A percentile compares a stretch with the other conserved stretches of the same genome.
These are phyloP conservation scores for Dascyllus trimaculatus DNA, from an alignment of 2,113 vertebrate species.

Conservation along the genomic window DNA sequence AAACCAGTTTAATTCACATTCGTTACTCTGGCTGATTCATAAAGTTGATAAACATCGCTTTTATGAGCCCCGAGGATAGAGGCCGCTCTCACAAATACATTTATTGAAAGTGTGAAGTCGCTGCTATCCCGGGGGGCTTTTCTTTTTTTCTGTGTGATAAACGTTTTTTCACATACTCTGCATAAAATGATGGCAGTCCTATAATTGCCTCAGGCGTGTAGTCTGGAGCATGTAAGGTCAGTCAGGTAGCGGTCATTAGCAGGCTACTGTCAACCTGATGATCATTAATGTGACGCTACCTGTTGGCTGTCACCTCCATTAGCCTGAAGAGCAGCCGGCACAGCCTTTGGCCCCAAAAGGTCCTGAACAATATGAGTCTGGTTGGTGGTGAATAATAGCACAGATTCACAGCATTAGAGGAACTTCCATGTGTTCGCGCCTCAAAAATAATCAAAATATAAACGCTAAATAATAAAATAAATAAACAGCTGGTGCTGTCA, in stretches of 20 bases:
- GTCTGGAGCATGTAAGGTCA: constrained; percentile 42
- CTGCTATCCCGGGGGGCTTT: not conserved
- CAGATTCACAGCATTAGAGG: not conserved
- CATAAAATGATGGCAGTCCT: constrained; percentile 8
- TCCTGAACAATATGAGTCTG: constrained; percentile 21
- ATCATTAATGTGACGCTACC: constrained; percentile 48
- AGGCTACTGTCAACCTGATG: constrained; percentile 51
- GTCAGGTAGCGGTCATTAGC: constrained; percentile 47
- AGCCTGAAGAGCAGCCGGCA: constrained; percentile 17
- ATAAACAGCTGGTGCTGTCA: not conserved
- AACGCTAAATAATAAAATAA: constrained; percentile 16
- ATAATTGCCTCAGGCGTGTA: constrained; percentile 54
- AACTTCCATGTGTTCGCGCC: not conserved
- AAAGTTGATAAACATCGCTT: not conserved
- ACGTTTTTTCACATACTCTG: constrained; percentile 15
- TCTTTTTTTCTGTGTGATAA: constrained; percentile 15
- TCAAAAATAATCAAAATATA: not conserved
- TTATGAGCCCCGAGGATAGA: not conserved
- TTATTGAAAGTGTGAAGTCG: not conserved
- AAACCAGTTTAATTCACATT: not conserved
- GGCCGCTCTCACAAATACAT: not conserved
- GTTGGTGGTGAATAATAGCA: constrained; percentile 20
- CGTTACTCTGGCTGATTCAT: not conserved
- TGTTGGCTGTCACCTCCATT: constrained; percentile 45
- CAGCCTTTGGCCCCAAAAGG: constrained; percentile 18